phyloP scores from a whole-genome alignment of 2,797 vertebrate species.

The Percopsis omiscomaycus region DNA sequence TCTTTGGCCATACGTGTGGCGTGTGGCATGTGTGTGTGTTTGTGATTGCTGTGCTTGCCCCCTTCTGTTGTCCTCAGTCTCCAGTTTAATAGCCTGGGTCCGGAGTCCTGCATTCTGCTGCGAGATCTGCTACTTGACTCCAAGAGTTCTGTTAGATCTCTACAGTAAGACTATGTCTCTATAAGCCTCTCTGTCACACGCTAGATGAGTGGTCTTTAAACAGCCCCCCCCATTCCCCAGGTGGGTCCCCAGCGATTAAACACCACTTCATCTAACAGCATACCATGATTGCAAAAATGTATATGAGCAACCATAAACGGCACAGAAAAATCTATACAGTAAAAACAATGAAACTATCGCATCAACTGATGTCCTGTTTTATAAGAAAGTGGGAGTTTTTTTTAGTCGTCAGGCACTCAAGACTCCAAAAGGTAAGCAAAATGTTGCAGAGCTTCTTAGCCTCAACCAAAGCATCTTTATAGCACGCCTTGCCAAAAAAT shows the following conservation, averaged over 20 bases:
- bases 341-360: too few relatives aligned
- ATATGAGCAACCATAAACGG: too few relatives aligned
- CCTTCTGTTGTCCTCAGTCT: conserved; percentile 77
- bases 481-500: too few relatives aligned
- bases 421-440: too few relatives aligned
- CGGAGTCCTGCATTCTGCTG: conserved; percentile 86
- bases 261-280: too few relatives aligned
- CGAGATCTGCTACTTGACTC: conserved; percentile 85
- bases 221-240: too few relatives aligned
- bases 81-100: conserved; percentile 90
- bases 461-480: too few relatives aligned
- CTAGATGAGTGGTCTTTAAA: too few relatives aligned
- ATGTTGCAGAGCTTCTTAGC: too few relatives aligned
- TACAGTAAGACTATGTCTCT: conserved; percentile 82
- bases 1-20: neutral
- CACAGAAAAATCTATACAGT: neutral
- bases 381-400: neutral
- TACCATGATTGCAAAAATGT: too few relatives aligned
- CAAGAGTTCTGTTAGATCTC: conserved; percentile 80
- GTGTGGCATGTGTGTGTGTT: conserved; percentile 39
- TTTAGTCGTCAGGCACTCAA: neutral
- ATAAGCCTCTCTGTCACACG: neutral
- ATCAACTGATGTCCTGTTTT: too few relatives aligned
- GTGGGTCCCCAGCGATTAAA: too few relatives aligned
- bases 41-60: conserved; percentile 42